Evolutionary conservation across 37 sponge, comb jelly and placozoan genomes (phyloP), one percentile per base, ranked within the genome.

Genomic region (Dysidea cf. avara): DNA sequence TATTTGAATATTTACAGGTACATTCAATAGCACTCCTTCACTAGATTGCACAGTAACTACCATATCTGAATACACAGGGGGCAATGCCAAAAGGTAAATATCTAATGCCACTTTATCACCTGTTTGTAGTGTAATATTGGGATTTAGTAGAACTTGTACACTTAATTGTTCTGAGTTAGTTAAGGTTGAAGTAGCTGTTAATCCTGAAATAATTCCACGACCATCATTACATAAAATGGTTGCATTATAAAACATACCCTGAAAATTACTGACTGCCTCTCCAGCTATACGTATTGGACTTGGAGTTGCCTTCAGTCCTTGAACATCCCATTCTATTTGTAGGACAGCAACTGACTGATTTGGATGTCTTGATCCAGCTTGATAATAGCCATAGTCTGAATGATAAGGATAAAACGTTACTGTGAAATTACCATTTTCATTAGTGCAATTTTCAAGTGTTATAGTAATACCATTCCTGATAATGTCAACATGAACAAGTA

Each of bases 211-310:
- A 30, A 39, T 40, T 53, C 24, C 66, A 38, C 66, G 77, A 30
- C 77, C 77, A 64, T 76, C 77, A 76, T 76, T 76, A 51, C 18
- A 32, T 1, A 76, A 7, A 21, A 64, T 53, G n/a, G 77, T 53
- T 32, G 56, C 66, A 64, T 76, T 76, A 31, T 64, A 28, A 30
- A 76, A 76, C 1, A 66, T 76, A 13, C 31, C n/a, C n/a, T n/a
- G 55, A 35, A 64, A 76, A 11, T 16, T 29, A 12, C 26, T 26
- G 0, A 49, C 2, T 35, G 77, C 26, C 39, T 48, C 65, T 53
- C 66, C 66, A 36, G 3, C 53, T 18, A 76, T 21, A 2, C 2
- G 11, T 1, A 76, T 34, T 30, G 26, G 1, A 18, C 39, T 25
- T 64, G 77, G 77, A 14, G n/a, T 63, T 11, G 56, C 54, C 34